phyloP scores from a whole-genome alignment of 2,888 invertebrate species.

The Plagiodera versicolora region DNA sequence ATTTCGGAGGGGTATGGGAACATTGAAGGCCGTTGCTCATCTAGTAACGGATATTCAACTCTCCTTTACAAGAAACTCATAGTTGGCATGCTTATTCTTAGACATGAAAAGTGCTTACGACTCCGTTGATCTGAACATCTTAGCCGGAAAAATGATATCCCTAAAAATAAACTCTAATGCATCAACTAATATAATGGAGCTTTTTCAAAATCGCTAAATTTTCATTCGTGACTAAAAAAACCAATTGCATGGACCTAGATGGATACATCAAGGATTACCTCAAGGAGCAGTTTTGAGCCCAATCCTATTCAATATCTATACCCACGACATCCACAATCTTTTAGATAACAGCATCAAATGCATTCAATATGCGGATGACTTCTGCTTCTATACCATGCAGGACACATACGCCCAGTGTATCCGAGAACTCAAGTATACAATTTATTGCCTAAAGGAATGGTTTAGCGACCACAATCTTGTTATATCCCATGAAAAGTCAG shows the following conservation, averaged over 20 bases:
- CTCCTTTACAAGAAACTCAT: conserved; percentile 7
- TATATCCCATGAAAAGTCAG: neutral
- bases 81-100: conserved; percentile 2
- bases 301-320: conserved; percentile 1
- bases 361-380: conserved; percentile 4
- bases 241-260: conserved; percentile 6
- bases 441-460: neutral
- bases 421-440: conserved; percentile 4
- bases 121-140: conserved; percentile 7
- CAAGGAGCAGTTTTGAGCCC: conserved; percentile 24
- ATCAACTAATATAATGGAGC: conserved; percentile 2
- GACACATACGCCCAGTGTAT: neutral
- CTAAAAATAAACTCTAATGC: conserved; percentile 1
- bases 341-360: neutral
- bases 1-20: conserved; percentile 11
- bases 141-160: conserved; percentile 2
- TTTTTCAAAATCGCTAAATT: conserved; percentile 7
- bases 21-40: conserved; percentile 8
- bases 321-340: neutral
- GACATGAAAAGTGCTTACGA: conserved; percentile 7
- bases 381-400: conserved; percentile 1
- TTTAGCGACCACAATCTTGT: conserved; percentile 4
- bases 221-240: conserved; percentile 10
- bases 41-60: conserved; percentile 13
- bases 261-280: conserved; percentile 12